Conservation (phyloP, 2,797 vertebrate genomes). For the Enteromius radiatus region DNA sequence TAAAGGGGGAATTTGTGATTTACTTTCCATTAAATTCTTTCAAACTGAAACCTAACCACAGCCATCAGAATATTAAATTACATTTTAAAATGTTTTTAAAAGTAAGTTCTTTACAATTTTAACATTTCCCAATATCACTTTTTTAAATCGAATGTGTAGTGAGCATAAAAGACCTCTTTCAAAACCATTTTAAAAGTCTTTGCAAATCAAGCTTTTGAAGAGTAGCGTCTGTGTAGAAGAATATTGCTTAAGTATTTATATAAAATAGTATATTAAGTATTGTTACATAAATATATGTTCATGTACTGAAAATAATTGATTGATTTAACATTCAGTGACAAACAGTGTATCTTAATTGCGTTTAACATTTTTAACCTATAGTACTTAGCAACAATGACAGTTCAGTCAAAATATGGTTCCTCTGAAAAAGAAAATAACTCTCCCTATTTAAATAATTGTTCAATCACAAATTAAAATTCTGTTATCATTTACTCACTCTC, state of each 20-base stretch:
- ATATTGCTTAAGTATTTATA: neutral
- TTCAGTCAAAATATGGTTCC: neutral
- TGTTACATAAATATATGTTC: neutral
- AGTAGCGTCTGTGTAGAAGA: neutral
- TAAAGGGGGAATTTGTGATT: constrained; percentile 1
- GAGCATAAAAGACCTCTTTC: neutral
- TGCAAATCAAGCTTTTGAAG: neutral
- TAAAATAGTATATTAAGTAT: neutral
- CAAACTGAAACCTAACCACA: neutral
- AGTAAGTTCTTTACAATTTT: neutral
- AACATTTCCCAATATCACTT: neutral
- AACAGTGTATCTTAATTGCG: neutral
- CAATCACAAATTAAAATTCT: neutral
- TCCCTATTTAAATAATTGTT: neutral
- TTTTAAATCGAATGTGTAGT: neutral
- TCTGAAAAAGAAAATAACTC: neutral
- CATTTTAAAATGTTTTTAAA: neutral
- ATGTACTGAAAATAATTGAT: neutral
- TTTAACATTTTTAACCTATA: neutral
- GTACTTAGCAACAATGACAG: neutral
- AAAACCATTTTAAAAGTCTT: neutral
- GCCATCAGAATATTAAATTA: neutral
- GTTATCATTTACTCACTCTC: neutral
- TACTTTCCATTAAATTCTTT: neutral
- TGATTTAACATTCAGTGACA: neutral